Percentiles rank a stretch among this genome's conserved stretches.
phyloP scores from a whole-genome alignment of 2,888 invertebrate genomes.

The Pristionchus arcanus region DNA sequence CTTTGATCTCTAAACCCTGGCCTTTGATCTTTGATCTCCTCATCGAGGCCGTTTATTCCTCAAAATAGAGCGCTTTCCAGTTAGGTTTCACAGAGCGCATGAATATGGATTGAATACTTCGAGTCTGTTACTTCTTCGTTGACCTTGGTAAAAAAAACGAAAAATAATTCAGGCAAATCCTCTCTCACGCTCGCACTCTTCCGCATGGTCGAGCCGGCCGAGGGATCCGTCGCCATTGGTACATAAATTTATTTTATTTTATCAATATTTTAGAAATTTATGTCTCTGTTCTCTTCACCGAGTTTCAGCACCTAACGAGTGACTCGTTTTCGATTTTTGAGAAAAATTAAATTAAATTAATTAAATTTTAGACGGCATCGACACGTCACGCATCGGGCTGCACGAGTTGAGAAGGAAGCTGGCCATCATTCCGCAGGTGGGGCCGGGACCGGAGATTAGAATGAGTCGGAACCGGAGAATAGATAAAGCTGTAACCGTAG shows the following conservation, averaged over 20 bases:
- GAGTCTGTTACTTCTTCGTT: not conserved
- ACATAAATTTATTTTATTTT: not conserved
- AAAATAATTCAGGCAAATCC: slow-evolving; percentile 40
- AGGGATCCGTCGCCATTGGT: slow-evolving; percentile 34
- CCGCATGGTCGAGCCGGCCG: slow-evolving; percentile 49
- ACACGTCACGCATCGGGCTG: slow-evolving; percentile 32
- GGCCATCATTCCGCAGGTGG: slow-evolving; percentile 53
- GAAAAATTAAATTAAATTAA: too few relatives aligned
- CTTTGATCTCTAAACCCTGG: not conserved
- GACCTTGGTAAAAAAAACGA: not conserved
- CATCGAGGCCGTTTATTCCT: too few relatives aligned
- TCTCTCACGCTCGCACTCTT: slow-evolving; percentile 50
- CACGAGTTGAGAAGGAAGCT: slow-evolving; percentile 47
- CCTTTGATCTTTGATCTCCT: not conserved
- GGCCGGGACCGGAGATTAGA: not conserved
- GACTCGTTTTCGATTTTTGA: not conserved
- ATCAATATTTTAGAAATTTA: not conserved
- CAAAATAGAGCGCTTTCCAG: too few relatives aligned
- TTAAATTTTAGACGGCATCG: slow-evolving; percentile 47
- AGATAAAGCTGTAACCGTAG: not conserved
- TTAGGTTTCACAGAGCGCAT: too few relatives aligned
- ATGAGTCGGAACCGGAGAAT: not conserved
- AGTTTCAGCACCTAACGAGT: too few relatives aligned
- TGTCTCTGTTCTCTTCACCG: too few relatives aligned
- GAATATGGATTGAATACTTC: too few relatives aligned